A percentile compares a stretch with the other conserved stretches of the same genome.
phyloP scores from a whole-genome alignment of 92 coral and sea anemone genomes.

The Desmophyllum pertusum region DNA sequence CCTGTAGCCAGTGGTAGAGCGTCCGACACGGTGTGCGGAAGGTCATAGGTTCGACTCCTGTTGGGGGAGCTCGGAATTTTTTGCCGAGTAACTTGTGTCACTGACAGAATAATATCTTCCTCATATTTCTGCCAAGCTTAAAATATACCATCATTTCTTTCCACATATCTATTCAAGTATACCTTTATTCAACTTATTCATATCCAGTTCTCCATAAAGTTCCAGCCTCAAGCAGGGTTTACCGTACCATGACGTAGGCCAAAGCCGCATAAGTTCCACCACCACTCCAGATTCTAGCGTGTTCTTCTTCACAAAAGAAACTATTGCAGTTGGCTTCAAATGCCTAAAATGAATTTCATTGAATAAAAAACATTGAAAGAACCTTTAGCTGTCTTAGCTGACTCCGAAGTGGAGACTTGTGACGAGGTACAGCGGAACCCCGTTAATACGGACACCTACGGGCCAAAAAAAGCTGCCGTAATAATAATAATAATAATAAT shows the following conservation, averaged over 20 bases:
- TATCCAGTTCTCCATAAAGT: slow-evolving; percentile 8
- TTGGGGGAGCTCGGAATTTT: no score
- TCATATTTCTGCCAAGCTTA: not conserved
- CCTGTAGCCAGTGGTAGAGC: no score
- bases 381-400: not conserved
- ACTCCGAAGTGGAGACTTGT: not conserved
- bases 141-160: not conserved
- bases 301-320: slow-evolving; percentile 18
- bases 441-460: no score
- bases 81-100: no score
- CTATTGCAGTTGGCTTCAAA: slow-evolving; percentile 6
- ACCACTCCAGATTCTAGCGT: not conserved
- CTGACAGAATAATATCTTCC: not conserved
- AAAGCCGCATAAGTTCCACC: not conserved
- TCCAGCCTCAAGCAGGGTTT: slow-evolving; percentile 27
- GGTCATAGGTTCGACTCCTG: no score
- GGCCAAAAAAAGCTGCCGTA: no score
- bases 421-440: no score
- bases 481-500: no score
- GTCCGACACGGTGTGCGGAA: no score
- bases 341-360: not conserved
- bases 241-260: not conserved
- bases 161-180: not conserved
- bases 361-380: not conserved
- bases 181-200: slow-evolving; percentile 9